A percentile compares a stretch with the other conserved stretches of the same genome.
Conservation (phyloP, 2,888 invertebrate genomes). For the Halictus quadricinctus region DNA sequence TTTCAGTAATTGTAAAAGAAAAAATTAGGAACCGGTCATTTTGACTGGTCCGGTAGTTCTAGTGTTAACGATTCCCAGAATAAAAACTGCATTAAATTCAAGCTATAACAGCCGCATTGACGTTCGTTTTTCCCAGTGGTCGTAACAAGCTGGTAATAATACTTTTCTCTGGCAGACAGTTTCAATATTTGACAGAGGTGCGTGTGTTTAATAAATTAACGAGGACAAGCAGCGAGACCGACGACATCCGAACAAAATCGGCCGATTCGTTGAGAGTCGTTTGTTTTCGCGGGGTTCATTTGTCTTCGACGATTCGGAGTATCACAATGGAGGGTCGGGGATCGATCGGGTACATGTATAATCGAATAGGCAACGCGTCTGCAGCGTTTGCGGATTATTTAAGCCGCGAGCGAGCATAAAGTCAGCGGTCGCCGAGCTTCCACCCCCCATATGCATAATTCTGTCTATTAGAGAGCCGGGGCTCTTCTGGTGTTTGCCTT, state of each 20-base stretch:
- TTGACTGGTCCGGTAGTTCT: too few relatives aligned
- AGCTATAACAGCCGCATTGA: too few relatives aligned
- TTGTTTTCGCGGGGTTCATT: background rate
- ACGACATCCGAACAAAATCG: background rate
- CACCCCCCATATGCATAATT: constrained; percentile 56
- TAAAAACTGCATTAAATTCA: too few relatives aligned
- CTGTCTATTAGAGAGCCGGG: constrained; percentile 52
- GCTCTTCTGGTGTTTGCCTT: constrained; percentile 55
- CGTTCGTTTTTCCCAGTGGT: too few relatives aligned
- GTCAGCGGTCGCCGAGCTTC: constrained; percentile 48
- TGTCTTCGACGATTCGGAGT: background rate
- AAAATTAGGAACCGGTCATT: too few relatives aligned
- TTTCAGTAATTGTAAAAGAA: too few relatives aligned
- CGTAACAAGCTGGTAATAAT: too few relatives aligned
- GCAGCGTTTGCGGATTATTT: constrained; percentile 57
- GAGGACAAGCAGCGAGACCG: background rate
- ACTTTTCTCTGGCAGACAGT: background rate
- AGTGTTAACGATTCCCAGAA: too few relatives aligned
- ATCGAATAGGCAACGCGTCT: constrained; percentile 48
- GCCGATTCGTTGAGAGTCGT: background rate
- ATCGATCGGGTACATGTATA: background rate
- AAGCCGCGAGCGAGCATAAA: constrained; percentile 51
- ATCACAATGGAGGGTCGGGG: background rate
- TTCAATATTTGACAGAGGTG: background rate
- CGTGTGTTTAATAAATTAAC: background rate